phyloP scores from a whole-genome alignment of 2,888 invertebrate species.

The Caenorhabditis uteleia region DNA sequence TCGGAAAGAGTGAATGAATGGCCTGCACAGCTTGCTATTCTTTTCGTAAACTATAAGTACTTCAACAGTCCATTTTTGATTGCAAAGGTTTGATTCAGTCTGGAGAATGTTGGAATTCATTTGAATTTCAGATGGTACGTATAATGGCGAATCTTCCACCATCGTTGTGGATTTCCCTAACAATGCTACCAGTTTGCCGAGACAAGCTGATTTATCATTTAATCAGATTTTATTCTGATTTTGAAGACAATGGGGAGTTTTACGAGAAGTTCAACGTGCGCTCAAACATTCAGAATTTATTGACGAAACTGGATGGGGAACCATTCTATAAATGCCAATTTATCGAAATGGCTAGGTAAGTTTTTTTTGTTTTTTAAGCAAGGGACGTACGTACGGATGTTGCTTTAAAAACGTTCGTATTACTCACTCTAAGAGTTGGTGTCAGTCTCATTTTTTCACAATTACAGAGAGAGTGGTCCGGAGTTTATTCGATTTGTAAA shows the following conservation, averaged over 20 bases:
- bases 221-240: constrained; percentile 93
- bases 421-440: neutral
- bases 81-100: too few relatives aligned
- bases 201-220: too few relatives aligned
- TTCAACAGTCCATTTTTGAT: constrained; percentile 95
- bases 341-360: constrained; percentile 83
- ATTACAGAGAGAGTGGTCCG: constrained; percentile 49
- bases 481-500: constrained; percentile 90
- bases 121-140: too few relatives aligned
- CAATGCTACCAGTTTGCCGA: too few relatives aligned
- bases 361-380: constrained; percentile 57
- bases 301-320: constrained; percentile 77
- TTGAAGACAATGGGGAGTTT: constrained; percentile 79
- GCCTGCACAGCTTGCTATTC: constrained; percentile 85
- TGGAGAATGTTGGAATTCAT: too few relatives aligned
- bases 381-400: neutral
- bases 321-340: constrained; percentile 85
- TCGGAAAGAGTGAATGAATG: constrained; percentile 75
- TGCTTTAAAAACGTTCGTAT: constrained; percentile 70
- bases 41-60: constrained; percentile 87
- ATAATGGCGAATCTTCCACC: too few relatives aligned
- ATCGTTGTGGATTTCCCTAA: too few relatives aligned
- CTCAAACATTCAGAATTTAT: constrained; percentile 88
- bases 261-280: constrained; percentile 98
- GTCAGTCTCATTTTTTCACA: neutral